Evolutionary conservation across 1,140 invertebrate genomes (phyloP).

Genomic region (Dolichoris vasculosae): DNA sequence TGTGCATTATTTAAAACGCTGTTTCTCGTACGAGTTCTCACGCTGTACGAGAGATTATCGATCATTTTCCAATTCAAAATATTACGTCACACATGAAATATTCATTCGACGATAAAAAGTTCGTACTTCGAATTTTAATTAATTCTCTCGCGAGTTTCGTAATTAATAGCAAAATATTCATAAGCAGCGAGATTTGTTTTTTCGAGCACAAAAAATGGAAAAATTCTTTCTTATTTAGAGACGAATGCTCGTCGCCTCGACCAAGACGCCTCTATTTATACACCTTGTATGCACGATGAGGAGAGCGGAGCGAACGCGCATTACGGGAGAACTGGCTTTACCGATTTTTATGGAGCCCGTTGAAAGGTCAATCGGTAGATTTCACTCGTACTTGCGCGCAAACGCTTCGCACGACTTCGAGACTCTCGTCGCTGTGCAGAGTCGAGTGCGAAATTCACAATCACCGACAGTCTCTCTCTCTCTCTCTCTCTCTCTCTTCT

Average conservation of each 20-base stretch:
- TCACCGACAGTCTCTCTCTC: not conserved
- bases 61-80: constrained; percentile 3
- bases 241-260: not conserved
- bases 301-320: constrained; percentile 19
- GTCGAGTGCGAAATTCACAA: constrained; percentile 18
- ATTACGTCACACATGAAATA: not conserved
- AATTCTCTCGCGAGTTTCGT: not conserved
- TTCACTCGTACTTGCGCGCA: constrained; percentile 67
- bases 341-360: constrained; percentile 63
- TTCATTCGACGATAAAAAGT: not conserved
- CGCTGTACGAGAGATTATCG: not conserved
- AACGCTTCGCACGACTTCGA: constrained; percentile 58
- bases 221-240: constrained; percentile 23
- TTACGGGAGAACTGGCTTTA: constrained; percentile 67
- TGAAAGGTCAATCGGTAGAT: constrained; percentile 72
- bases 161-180: not conserved
- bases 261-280: constrained; percentile 39
- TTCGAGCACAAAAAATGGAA: not conserved
- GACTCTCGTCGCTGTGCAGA: constrained; percentile 21
- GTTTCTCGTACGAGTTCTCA: not conserved
- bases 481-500: no score
- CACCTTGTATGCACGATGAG: constrained; percentile 16
- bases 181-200: not conserved
- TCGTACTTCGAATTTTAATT: not conserved
- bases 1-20: constrained; percentile 16